Evolutionary conservation across 2,113 vertebrate species (phyloP), one percentile per base, ranked within the genome.

Genomic region (Atlantisia rogersi): DNA sequence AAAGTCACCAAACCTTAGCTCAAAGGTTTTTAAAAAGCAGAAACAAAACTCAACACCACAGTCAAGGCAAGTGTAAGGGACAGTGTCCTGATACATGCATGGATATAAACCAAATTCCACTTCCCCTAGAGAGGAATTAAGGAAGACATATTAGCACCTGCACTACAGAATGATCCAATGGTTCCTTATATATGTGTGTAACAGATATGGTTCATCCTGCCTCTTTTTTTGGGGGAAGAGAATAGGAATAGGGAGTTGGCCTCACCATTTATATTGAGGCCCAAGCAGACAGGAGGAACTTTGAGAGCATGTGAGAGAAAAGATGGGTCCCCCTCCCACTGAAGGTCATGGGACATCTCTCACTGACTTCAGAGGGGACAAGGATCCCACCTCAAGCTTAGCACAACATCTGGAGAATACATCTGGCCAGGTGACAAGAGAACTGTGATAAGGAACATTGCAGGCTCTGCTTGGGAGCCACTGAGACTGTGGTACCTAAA

Each of bases 91-190:
- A 48, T 77, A 77, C 40, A 31, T 56, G 21, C 25, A 20, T 56
- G 52, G 16, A 24, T 64, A 10, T 39, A 64, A 86, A 50, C 26
- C 9, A 90, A 74, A 81, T 74, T 14, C 56, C 69, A 1, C 12
- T 86, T 17, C 65, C 62, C 39, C 19, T 31, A 50, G 65, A 32
- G 12, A 74, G 29, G 26, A 74, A 48, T 91, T 81, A 65, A 81
- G 39, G 28, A 39, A 35, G 65, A 21, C 53, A 4, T 55, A 21
- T 55, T 62, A 83, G 4, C 22, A 42, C 44, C 28, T 65, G 9
- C 32, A 50, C 24, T 76, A 56, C 0, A 42, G 39, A 70, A n/a
- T 0, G 0, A 46, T 65, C 46, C 21, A 9, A 4, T 55, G 7
- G 42, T 69, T 86, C 32, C 9, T 88, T 80, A 19, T 0, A 5